Base-by-base conservation (phyloP, 2,797 vertebrate genomes). In the Gorsachius magnificus region DNA sequence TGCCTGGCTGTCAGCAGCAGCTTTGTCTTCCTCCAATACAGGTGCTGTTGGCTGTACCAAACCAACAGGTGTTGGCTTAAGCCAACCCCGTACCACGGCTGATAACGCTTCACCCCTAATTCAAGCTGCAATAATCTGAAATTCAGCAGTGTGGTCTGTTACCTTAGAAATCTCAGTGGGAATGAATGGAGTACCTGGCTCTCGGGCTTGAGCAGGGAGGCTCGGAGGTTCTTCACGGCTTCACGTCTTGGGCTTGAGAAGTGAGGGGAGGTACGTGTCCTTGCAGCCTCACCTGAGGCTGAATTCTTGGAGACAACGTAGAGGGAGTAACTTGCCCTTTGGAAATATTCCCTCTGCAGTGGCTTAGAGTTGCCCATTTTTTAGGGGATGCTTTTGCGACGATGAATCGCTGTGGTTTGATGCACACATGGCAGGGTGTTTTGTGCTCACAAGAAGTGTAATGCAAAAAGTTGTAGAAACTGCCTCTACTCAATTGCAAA, bases 161-260 rank as follows among this genome's bases (percentile, higher is more conserved):
- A 12, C 13, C 56, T 13, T 6, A 29, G 56, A 53, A 65, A 54
- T 58, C 51, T 56, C 31, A 5, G 72, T 0, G 3, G 64, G 85
- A 58, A 26, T 6, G 60, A 69, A 22, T 0, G 1, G 65, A 87
- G 50, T 33, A 6, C 0, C 3, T 1, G 1, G 48, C 50, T 74
- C 68, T 26, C 8, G 6, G 38, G 11, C 46, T 95, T 1, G 0
- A n/a, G 7, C 10, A 6, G 48, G 15, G 53, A 28, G 26, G 12
- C 51, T 46, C 14, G 13, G 31, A 61, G 51, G 17, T 46, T 85
- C 46, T 38, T 50, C 1, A 1, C 11, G 9, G 15, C 22, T 50
- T 41, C 4, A 2, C 11, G 6, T 43, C 64, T 36, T 28, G 50
- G 66, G 24, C 9, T 10, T 33, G 57, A 75, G 80, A 35, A 71